Percentiles rank a stretch among this genome's conserved stretches.
Conservation (phyloP, 2,797 vertebrate species). For the Macroramphosus scolopax region DNA sequence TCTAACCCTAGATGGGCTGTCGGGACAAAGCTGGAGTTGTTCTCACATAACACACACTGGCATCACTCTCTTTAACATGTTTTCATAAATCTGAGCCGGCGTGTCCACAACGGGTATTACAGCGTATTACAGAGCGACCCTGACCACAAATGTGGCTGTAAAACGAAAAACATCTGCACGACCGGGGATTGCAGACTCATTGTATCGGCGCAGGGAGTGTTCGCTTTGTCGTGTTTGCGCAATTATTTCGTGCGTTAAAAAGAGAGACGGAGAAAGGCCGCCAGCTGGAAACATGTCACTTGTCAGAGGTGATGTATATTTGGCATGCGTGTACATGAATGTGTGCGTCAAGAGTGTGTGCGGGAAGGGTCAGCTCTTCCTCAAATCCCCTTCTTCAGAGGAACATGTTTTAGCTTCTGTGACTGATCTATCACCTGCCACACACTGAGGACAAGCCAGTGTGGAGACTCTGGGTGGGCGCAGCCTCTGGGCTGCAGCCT, state of each 20-base stretch:
- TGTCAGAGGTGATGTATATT: constrained; percentile 53
- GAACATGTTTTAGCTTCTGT: constrained; percentile 66
- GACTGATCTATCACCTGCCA: constrained; percentile 75
- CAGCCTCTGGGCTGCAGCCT: no score
- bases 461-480: constrained; percentile 60
- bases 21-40: constrained; percentile 55
- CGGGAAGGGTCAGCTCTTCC: constrained; percentile 49
- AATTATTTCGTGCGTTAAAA: constrained; percentile 2
- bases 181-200: constrained; percentile 34
- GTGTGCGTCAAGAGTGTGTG: constrained; percentile 22
- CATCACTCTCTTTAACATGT: constrained; percentile 30
- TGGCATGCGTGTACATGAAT: constrained; percentile 43
- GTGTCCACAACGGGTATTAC: constrained; percentile 49
- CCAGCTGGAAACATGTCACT: constrained; percentile 35
- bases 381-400: constrained; percentile 64
- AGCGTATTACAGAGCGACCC: constrained; percentile 26
- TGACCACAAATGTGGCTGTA: constrained; percentile 54
- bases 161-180: constrained; percentile 62
- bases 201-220: constrained; percentile 6
- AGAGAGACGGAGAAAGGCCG: constrained; percentile 22
- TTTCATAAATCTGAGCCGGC: constrained; percentile 47
- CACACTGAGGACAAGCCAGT: constrained; percentile 64
- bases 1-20: constrained; percentile 40
- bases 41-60: constrained; percentile 35
- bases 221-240: constrained; percentile 11